Evolutionary conservation across 2,113 vertebrate genomes (phyloP).

Genomic region (Epinephelus fuscoguttatus): DNA sequence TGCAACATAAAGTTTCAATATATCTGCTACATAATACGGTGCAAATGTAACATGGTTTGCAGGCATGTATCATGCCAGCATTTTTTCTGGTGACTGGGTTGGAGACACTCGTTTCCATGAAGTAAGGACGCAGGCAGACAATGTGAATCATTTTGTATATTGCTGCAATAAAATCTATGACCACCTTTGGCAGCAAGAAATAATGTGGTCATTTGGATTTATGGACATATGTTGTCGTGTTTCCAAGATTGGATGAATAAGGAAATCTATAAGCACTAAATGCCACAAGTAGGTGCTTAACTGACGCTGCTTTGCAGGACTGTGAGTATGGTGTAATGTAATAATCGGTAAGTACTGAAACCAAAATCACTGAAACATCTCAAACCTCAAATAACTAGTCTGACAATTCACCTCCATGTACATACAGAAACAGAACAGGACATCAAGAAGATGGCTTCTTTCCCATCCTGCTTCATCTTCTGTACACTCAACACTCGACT

Average conservation of each 20-base stretch:
- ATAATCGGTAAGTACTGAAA: neutral
- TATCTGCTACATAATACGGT: too few species aligned
- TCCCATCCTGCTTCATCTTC: neutral
- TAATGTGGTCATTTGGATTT: neutral
- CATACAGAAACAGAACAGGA: neutral
- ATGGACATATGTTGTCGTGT: neutral
- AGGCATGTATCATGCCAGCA: too few species aligned
- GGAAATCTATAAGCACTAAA: neutral
- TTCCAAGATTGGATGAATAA: neutral
- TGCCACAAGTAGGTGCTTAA: neutral
- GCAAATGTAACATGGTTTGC: too few species aligned
- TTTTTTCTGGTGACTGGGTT: too few species aligned
- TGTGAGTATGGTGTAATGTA: too few species aligned
- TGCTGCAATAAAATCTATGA: too few species aligned
- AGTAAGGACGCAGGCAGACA: neutral
- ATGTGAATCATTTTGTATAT: neutral
- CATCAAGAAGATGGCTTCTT: neutral
- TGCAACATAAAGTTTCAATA: too few species aligned
- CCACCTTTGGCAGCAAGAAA: too few species aligned
- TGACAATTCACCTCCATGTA: neutral
- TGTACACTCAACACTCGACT: too few species aligned
- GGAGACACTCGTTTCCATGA: neutral
- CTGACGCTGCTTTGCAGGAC: neutral
- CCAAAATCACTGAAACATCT: neutral
- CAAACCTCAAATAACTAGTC: neutral